Conservation (phyloP, 1,140 invertebrate species). For the Orchestia grillus region DNA sequence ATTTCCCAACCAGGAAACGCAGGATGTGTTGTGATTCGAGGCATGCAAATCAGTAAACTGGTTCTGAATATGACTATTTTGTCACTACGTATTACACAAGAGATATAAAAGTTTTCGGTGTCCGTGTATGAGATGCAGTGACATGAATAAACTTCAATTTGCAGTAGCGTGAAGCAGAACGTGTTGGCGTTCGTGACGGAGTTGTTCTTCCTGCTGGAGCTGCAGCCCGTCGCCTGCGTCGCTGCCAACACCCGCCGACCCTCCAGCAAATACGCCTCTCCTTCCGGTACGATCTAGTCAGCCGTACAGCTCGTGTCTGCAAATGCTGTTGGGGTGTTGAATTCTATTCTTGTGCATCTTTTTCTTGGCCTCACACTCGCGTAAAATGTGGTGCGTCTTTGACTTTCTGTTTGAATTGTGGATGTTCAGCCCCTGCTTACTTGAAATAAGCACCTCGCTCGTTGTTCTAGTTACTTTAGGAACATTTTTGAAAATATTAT, state of each 20-base stretch:
- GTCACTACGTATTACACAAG: neutral
- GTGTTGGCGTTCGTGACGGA: slow-evolving; percentile 94
- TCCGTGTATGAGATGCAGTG: neutral
- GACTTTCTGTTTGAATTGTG: neutral
- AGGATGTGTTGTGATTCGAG: neutral
- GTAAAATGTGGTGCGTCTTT: neutral
- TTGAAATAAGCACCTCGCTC: neutral
- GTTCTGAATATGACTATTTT: neutral
- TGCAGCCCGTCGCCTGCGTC: slow-evolving; percentile 90
- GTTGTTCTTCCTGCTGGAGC: slow-evolving; percentile 94
- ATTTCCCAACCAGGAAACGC: neutral
- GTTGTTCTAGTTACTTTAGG: neutral
- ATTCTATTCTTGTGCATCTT: neutral
- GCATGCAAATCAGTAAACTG: neutral
- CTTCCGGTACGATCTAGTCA: slow-evolving; percentile 61
- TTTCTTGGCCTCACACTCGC: neutral
- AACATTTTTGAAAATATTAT: neutral
- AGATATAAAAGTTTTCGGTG: neutral
- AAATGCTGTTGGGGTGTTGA: neutral
- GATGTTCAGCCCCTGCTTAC: neutral
- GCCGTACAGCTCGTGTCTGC: neutral
- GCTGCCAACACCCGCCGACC: slow-evolving; percentile 74
- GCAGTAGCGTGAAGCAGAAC: slow-evolving; percentile 91
- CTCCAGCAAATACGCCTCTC: slow-evolving; percentile 64
- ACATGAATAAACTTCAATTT: slow-evolving; percentile 68